Base-by-base conservation (phyloP, 2,888 invertebrate genomes). In the Rapana venosa region DNA sequence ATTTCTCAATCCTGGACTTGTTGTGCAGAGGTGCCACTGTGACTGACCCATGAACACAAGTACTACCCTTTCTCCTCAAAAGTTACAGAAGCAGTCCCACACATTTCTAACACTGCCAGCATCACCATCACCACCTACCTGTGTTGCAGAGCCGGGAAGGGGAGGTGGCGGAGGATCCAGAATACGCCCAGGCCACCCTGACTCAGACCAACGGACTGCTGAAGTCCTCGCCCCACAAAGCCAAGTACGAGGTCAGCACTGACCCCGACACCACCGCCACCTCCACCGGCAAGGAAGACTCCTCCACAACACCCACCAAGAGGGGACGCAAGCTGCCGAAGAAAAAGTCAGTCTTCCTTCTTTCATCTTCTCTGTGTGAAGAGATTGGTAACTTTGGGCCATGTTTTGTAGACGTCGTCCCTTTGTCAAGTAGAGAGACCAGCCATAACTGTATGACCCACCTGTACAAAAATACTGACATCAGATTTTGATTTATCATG, bases 211-310 rank as follows among this genome's bases (percentile, higher is more conserved):
- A 88, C 17, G 88, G 88, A 70, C 83, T 84, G 26, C 15, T 88
- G 17, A 88, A 88, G 70, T 88, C 88, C 11, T 61, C 81, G n/a
- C 30, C 88, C 35, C 88, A 84, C 30, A 83, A 70, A 26, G 66
- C 70, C 84, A 66, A 20, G 26, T 90, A 88, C 77, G 88, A 87
- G 32, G 84, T 90, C 74, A 88, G 87, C 77, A 83, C 90, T 30
- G 47, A 87, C 36, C 87, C 88, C 8, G 88, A 87, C 58, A 58
- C 58, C 15, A 66, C 88, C 6, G 58, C 61, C 47, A 61, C 86
- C 88, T 26, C 87, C 84, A 61, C 81, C 26, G 47, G 86, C 66
- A 58, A 56, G 56, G 79, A 66, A 77, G 26, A 87, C 20, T 32
- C 88, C n/a, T 36, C 58, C 88, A 74, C 87, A 66, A 35, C 66